Base-by-base conservation (phyloP, 2,797 vertebrate genomes). In the Halcyon smyrnensis region DNA sequence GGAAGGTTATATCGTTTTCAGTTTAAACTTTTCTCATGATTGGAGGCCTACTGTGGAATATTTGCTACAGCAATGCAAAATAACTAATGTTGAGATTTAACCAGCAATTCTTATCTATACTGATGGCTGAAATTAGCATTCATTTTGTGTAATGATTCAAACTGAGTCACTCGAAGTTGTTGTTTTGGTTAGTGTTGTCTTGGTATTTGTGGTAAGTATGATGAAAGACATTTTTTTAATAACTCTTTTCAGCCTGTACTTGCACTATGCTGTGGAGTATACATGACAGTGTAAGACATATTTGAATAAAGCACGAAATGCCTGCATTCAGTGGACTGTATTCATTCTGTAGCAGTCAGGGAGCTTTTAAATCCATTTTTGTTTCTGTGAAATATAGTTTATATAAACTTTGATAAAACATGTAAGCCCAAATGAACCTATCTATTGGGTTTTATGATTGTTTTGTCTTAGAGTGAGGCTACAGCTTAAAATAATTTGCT, bases 51-150 rank as follows among this genome's bases (percentile, higher is more conserved):
- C 39, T 27, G 24, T 87, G 77, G 84, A 93, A 27, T 95, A 67
- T 71, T 94, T 83, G 59, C 77, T 63, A 10, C 67, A 73, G 71
- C 64, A 84, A 76, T 95, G 90, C 94, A 90, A 97, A 97, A 93
- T 97, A 98, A 96, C 88, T 93, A 90, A 97, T 60, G 65, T 95
- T 98, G 95, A 96, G 94, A 91, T 97, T 90, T 96, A 98, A 97
- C 87, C 41, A 32, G 83, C 69, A 51, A 28, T 77, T 95, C 91
- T 65, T 78, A 27, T 91, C 69, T 90, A 32, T 90, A 57, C 32
- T 46, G 41, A 56, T 94, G 83, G 20, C 78, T 70, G 89, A 80
- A 93, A 54, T 76, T 71, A 79, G 70, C 65, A 81, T 96, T 97
- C 51, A 68, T 96, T 87, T 96, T 97, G 84, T 91, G 24, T 96